Conservation (phyloP, 2,888 invertebrate species). For the Cecidostiba fungosa region DNA sequence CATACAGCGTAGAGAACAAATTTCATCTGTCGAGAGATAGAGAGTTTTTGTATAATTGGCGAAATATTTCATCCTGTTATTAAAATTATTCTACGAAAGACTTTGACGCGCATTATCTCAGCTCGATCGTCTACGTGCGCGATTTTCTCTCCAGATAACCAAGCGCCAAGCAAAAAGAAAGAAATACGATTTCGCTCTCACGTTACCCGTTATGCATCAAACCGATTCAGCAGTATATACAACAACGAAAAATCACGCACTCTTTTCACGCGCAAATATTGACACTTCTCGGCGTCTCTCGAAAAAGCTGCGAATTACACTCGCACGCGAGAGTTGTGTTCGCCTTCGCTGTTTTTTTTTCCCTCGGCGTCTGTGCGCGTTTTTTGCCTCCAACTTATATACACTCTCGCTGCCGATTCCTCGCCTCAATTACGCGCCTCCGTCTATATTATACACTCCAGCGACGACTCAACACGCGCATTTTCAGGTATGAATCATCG, state of each 20-base stretch:
- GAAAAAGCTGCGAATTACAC: slow-evolving; percentile 10
- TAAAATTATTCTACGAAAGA: slow-evolving; percentile 11
- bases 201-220: background rate
- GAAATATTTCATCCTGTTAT: slow-evolving; percentile 2
- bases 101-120: background rate
- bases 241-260: background rate
- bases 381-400: background rate
- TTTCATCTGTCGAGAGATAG: background rate
- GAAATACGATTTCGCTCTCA: background rate
- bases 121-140: slow-evolving; percentile 13
- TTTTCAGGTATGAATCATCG: slow-evolving; percentile 60
- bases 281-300: slow-evolving; percentile 35
- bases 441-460: background rate
- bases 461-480: slow-evolving; percentile 27
- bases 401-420: slow-evolving; percentile 4
- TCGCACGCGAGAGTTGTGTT: background rate
- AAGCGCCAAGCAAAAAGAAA: background rate
- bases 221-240: background rate
- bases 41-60: background rate
- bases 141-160: background rate
- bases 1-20: background rate
- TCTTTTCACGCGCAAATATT: slow-evolving; percentile 23
- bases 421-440: slow-evolving; percentile 48
- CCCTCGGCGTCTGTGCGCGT: background rate
- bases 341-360: background rate